Percentiles rank a stretch among this genome's conserved stretches.
phyloP scores from a whole-genome alignment of 2,113 vertebrate genomes.

The Takifugu flavidus region DNA sequence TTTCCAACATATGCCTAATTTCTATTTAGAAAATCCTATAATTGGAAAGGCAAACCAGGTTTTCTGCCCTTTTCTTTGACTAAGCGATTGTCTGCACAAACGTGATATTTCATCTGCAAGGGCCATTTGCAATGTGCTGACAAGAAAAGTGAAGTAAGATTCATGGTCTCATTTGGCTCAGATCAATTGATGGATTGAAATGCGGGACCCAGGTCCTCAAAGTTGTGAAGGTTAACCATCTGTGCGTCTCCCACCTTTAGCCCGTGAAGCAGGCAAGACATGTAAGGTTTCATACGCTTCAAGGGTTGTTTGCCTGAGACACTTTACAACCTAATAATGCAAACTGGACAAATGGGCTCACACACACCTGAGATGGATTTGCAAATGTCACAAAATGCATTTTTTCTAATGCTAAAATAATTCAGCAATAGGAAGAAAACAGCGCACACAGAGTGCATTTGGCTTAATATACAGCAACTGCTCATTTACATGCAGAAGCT shows the following conservation, averaged over 20 bases:
- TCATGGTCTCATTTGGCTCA: slow-evolving; percentile 56
- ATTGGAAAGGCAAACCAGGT: slow-evolving; percentile 1
- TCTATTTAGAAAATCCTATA: background rate
- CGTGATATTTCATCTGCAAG: slow-evolving; percentile 35
- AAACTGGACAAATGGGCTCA: slow-evolving; percentile 26
- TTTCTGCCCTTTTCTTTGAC: slow-evolving; percentile 24
- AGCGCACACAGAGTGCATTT: too few relatives aligned
- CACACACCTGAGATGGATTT: slow-evolving; percentile 12
- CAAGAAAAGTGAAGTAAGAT: slow-evolving; percentile 67
- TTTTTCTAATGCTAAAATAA: too few relatives aligned
- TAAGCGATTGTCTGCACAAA: slow-evolving; percentile 37
- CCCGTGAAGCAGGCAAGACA: slow-evolving; percentile 21
- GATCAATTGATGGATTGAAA: slow-evolving; percentile 70
- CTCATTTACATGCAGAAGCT: too few relatives aligned
- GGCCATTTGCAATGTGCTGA: slow-evolving; percentile 47
- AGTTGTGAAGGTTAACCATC: slow-evolving; percentile 66
- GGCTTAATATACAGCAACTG: too few relatives aligned
- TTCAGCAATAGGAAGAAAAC: too few relatives aligned
- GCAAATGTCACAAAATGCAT: background rate
- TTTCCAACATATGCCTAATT: background rate
- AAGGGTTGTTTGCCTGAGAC: slow-evolving; percentile 16
- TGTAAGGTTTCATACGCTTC: slow-evolving; percentile 4
- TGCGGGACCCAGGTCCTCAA: slow-evolving; percentile 41
- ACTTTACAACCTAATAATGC: slow-evolving; percentile 31
- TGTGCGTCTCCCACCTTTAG: too few relatives aligned